Evolutionary conservation across 2,113 vertebrate genomes (phyloP).

Genomic region (Hyperoodon ampullatus): DNA sequence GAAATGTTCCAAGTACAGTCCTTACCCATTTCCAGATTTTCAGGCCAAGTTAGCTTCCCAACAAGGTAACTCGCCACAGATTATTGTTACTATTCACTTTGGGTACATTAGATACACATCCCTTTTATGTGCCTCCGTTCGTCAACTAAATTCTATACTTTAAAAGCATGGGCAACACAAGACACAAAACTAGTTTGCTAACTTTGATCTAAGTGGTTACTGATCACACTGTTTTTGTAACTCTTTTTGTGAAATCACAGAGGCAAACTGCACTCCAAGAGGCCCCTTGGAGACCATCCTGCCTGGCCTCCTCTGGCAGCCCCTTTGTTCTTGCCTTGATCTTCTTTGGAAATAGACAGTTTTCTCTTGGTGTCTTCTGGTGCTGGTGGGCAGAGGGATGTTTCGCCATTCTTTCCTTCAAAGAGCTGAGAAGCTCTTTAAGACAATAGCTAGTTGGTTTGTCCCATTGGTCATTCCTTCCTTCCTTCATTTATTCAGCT

Average conservation of each 20-base stretch:
- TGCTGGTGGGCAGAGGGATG: not conserved
- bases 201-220: not conserved
- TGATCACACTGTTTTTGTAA: not conserved
- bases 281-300: not conserved
- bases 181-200: not conserved
- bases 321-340: not conserved
- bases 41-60: not conserved
- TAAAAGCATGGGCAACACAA: not conserved
- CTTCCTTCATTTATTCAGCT: not conserved
- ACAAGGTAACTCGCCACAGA: not conserved
- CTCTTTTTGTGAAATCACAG: not conserved
- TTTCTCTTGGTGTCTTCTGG: not conserved
- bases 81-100: not conserved
- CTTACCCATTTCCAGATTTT: not conserved
- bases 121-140: too few relatives aligned
- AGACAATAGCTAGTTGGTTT: not conserved
- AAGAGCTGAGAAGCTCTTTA: constrained; percentile 1
- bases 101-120: not conserved
- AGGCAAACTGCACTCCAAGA: not conserved
- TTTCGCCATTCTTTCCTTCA: not conserved
- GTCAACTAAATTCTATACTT: not conserved
- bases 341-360: not conserved
- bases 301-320: not conserved
- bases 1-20: not conserved
- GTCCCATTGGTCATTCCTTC: not conserved